Evolutionary conservation across 92 coral and sea anemone species (phyloP), one percentile per base, ranked within the genome.

Genomic region (Pocillopora meandrina): DNA sequence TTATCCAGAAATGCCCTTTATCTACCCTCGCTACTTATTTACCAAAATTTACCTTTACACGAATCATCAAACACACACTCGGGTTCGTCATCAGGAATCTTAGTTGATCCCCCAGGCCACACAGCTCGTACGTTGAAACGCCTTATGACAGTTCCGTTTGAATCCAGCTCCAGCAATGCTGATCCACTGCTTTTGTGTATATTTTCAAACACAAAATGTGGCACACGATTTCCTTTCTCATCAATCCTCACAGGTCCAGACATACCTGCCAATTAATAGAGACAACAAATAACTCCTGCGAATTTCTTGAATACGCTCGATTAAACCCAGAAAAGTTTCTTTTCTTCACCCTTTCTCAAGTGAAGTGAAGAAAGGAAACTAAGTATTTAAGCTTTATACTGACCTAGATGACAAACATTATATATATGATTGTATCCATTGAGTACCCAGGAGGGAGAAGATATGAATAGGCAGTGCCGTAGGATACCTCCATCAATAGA

Each of bases 221-320:
- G 96, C 6, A 93, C 96, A 20, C 96, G 89, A 79, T 93, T 93
- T 26, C 96, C 96, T 67, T 57, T 79, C 1, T 10, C 34, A 64
- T 93, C 96, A 59, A 90, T 91, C 81, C 78, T 90, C 58, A 93
- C 92, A 4, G 96, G 91, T n/a, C 96, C 96, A 35, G 96, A 84
- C 87, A 74, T 86, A 2, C 96, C 96, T 93, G 86, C 57, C 7
- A 33, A 63, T 66, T 72, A 12, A 36, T 16, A 65, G 13, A 15
- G 18, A 12, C 35, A 36, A 34, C 52, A 68, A 36, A 16, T 17
- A 67, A 49, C 17, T 73, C 10, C 13, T 33, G 57, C 62, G 14
- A 59, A 12, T 2, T 59, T 12, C 62, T 59, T 59, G 62, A 42
- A 42, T 42, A 42, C 8, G 52, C 4, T 1, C 31, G 31, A 26